Base-by-base conservation (phyloP, 2,797 vertebrate species). In the Denticeps clupeoides region DNA sequence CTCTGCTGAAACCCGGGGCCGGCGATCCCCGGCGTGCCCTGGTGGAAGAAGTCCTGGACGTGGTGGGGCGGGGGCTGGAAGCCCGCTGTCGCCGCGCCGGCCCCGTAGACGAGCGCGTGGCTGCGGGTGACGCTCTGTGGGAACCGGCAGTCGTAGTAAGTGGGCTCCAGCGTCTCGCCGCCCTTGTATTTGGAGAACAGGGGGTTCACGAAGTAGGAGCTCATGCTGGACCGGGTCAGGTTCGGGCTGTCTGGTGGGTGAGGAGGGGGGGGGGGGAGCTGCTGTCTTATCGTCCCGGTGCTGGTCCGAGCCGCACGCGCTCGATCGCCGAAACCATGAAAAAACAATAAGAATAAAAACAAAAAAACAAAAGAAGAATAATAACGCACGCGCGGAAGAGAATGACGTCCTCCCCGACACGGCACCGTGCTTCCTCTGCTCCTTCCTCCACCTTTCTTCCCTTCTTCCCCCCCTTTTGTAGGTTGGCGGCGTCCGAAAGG, bases 161-260 rank as follows among this genome's bases (percentile, higher is more conserved):
- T 82, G 72, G 84, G 83, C 25, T 87, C 85, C 81, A 88, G 67
- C 52, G 84, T 78, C 63, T 88, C 86, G 56, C 81, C 80, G 70
- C 82, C 78, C 86, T 88, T 88, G 83, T 88, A 88, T 72, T 88
- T 87, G 73, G 86, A 87, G 73, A 86, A 88, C 46, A 88, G 82
- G 67, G 85, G 85, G 68, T 88, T 88, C 56, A 88, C 86, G 71
- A 88, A 87, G 75, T 88, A 88, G 69, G 86, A 86, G 60, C 82
- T 88, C 86, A 88, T 88, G 19, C 56, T 28, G 23, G 18, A 31
- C 38, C 15, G 44, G n/a, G 12, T 35, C 24, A 22, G 23, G 52
- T 23, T 45, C 28, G 28, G 31, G 31, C 29, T 24, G 12, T 49
- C 41, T 29, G 33, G 41, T 52, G 27, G 41, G 15, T 51, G 29